phyloP scores from a whole-genome alignment of 2,113 vertebrate genomes.

The Motacilla tschutschensis region DNA sequence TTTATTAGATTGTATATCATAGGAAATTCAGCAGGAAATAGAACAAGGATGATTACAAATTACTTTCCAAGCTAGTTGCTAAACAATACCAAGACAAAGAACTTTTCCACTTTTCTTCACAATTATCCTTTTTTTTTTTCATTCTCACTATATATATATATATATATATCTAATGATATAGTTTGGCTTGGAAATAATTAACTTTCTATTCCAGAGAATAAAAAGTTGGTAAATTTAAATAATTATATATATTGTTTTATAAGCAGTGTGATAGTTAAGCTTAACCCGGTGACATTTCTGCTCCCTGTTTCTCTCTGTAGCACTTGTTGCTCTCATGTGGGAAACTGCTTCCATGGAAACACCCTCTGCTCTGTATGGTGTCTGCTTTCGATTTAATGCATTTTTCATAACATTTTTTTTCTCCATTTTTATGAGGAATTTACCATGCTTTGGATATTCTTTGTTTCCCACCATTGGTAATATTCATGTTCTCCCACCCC shows the following conservation, averaged over 20 bases:
- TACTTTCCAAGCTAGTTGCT: not conserved
- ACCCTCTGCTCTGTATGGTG: not conserved
- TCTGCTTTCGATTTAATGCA: not conserved
- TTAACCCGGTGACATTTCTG: not conserved
- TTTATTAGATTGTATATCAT: not conserved
- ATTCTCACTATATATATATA: not conserved
- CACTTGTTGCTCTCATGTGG: not conserved
- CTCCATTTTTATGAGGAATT: not conserved
- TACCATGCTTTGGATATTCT: not conserved
- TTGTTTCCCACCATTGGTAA: not conserved
- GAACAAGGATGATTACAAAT: not conserved
- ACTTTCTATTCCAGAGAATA: not conserved
- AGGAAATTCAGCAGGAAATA: not conserved
- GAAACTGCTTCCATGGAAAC: constrained; percentile 24
- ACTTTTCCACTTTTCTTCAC: not conserved
- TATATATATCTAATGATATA: not conserved
- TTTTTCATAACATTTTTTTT: not conserved
- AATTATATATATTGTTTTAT: not conserved
- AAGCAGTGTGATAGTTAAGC: not conserved
- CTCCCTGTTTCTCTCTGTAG: not conserved
- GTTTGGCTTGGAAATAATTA: not conserved
- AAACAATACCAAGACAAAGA: not conserved
- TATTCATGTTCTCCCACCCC: not conserved
- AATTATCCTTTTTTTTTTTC: not conserved
- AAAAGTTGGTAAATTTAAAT: not conserved